Evolutionary conservation across 2,797 vertebrate genomes (phyloP), one percentile per base, ranked within the genome.

Genomic region (Alosa sapidissima): DNA sequence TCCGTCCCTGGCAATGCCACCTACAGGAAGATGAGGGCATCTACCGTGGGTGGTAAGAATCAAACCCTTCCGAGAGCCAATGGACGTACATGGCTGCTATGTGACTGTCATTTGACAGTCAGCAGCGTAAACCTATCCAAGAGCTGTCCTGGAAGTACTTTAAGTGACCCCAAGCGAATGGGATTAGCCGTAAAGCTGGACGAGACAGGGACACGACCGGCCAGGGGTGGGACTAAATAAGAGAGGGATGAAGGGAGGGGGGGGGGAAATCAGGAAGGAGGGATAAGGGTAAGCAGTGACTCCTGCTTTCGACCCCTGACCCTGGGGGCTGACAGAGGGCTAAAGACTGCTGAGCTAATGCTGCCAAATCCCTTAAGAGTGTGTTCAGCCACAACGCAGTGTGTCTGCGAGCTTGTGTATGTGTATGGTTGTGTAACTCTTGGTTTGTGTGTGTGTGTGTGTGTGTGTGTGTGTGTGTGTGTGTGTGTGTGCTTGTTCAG

Each of bases 301-400:
- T 83, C 85, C 54, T 90, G 88, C 87, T 82, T 86, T 86, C 89
- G 89, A 91, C 91, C 91, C 93, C 89, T 92, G 82, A 91, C 91
- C 87, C 89, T 86, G 83, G 78, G 72, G 85, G 86, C 88, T 87
- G 91, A 89, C 72, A 19, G 85, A 91, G 88, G 88, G 91, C 92
- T 93, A 78, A 93, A 89, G 86, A 85, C 88, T 36, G 75, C 86
- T 88, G 87, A 84, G 85, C 88, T 94, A 95, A 95, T 93, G 88
- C 92, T 88, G 87, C 84, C 88, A 93, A 94, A 94, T 94, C 93
- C 93, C 45, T 54, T 28, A 60, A 72, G 85, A 68, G 81, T 47
- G 72, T 47, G 41, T 78, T 78, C 36, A 47, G 19, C 36, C 7
- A 5, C 41, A 41, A 47, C 72, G 7, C 72, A 47, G 68, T 72